Base-by-base conservation (phyloP, 2,888 invertebrate genomes). In the Drosophila affinis region DNA sequence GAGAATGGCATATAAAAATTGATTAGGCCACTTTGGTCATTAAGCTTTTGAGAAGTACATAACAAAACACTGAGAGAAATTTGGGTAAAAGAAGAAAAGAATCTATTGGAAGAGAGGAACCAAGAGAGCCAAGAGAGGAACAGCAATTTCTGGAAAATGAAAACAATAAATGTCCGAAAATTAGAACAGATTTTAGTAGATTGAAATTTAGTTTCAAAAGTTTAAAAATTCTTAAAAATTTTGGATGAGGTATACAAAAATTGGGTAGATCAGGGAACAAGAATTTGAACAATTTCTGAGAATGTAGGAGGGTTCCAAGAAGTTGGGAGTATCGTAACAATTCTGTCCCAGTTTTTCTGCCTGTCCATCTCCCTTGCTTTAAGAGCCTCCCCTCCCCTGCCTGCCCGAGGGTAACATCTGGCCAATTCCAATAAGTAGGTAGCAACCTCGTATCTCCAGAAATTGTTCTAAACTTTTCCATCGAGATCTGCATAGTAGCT, bases 21-120 rank as follows among this genome's bases (percentile, higher is more conserved):
- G 53, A 71, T 79, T 72, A 65, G 46, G 46, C 39, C 53, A 77
- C 63, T 63, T 64, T 63, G 52, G 39, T 62, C 46, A 78, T 61
- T 45, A 47, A 44, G 34, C 48, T 24, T 17, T 62, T 18, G 21
- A 9, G 3, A 10, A 29, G 10, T 14, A 44, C 18, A 18, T 18
- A 18, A 9, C 18, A 14, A n/a, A 39, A 39, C 39, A 39, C 39
- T 39, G 39, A 7, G 3, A 39, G 39, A 39, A 39, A 39, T n/a
- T 14, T 14, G 3, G 32, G 10, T 3, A 29, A 0, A 29, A 9
- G 9, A 9, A 9, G 29, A 2, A 14, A 7, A 39, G 39, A 39
- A 39, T 0, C 0, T 6, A 3, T 3, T 12, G 5, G 3, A 2
- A 3, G n/a, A 7, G 14, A 3, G 39, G 5, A 5, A n/a, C n/a